Percentiles rank a stretch among this genome's conserved stretches.
These are phyloP conservation scores for Hippocampus guttulatus DNA, from an alignment of 2,113 vertebrate genomes.

Conservation along the genomic window DNA sequence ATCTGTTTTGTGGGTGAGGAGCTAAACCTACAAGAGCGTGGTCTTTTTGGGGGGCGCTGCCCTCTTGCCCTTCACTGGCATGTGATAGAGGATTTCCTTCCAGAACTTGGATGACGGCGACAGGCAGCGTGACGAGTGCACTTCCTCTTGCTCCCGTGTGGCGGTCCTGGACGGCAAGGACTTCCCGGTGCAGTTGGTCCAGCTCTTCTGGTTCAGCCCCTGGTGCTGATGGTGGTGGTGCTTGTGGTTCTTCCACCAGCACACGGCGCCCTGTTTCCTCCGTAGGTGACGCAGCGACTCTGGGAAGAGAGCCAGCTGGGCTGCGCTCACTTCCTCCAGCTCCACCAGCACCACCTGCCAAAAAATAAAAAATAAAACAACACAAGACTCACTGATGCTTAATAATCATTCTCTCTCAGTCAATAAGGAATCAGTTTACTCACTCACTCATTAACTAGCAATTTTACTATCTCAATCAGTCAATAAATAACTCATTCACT, in stretches of 20 bases:
- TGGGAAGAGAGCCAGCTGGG: constrained; percentile 69
- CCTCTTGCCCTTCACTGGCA: constrained; percentile 77
- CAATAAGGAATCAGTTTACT: too few species aligned
- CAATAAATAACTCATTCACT: too few species aligned
- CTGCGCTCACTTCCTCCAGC: constrained; percentile 70
- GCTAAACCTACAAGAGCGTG: constrained; percentile 43
- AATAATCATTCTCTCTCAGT: too few species aligned
- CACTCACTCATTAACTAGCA: too few species aligned
- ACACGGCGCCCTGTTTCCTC: constrained; percentile 79
- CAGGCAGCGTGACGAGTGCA: neutral
- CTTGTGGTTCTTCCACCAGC: constrained; percentile 74
- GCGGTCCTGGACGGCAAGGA: constrained; percentile 17
- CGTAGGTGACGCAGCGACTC: constrained; percentile 80
- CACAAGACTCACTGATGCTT: too few species aligned
- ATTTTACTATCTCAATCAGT: too few species aligned
- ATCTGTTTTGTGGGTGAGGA: neutral
- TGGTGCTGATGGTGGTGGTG: constrained; percentile 30
- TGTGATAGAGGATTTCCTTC: constrained; percentile 82
- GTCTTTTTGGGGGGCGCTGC: constrained; percentile 30
- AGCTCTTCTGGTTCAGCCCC: constrained; percentile 26
- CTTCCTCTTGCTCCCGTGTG: constrained; percentile 7
- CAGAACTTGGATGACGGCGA: constrained; percentile 73
- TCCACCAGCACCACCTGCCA: constrained; percentile 81
- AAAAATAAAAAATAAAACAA: neutral
- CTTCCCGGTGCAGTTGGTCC: constrained; percentile 4